Evolutionary conservation across 1,140 invertebrate genomes (phyloP), one percentile per base, ranked within the genome.

Genomic region (Bombus terrestris): DNA sequence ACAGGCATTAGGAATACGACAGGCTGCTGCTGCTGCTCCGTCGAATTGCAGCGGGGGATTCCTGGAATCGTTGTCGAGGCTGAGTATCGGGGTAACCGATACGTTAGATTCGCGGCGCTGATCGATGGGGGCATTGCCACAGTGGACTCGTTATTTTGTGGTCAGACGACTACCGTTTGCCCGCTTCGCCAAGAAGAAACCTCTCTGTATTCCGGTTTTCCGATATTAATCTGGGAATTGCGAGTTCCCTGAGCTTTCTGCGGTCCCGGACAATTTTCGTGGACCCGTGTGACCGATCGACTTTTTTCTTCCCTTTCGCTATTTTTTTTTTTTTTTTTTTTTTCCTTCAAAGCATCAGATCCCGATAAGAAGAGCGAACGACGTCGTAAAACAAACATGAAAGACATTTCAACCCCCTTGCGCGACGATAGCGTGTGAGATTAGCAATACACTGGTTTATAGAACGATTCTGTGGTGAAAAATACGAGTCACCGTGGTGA

Each of bases 181-280:
- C 62, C 64, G 13, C 5, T 53, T 37, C 9, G 41, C 32, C 35
- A 79, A 68, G 62, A 68, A 69, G 35, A 80, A 32, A 68, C 18
- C 10, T 39, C 39, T 25, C 32, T 39, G 64, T 25, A 47, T 37
- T 80, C 39, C 59, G 41, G 12, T 80, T 80, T 69, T 69, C 78
- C 64, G 32, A 80, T 80, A 80, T 80, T 80, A 80, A 80, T 80
- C 78, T 39, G 41, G 32, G 80, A 43, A 59, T 72, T 32, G 47
- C 35, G 62, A 66, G 41, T 28, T 62, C 4, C 32, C n/a, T 28
- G 9, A 22, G 68, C 12, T 39, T 39, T 9, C 80, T 81, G 80
- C 22, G 80, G 80, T 73, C 59, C 53, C 0, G 6, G 37, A n/a
- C n/a, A 81, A 62, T 62, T 73, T n/a, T 32, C 64, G n/a, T 32